phyloP scores from a whole-genome alignment of 2,888 invertebrate genomes.

The Geotrupes spiniger region DNA sequence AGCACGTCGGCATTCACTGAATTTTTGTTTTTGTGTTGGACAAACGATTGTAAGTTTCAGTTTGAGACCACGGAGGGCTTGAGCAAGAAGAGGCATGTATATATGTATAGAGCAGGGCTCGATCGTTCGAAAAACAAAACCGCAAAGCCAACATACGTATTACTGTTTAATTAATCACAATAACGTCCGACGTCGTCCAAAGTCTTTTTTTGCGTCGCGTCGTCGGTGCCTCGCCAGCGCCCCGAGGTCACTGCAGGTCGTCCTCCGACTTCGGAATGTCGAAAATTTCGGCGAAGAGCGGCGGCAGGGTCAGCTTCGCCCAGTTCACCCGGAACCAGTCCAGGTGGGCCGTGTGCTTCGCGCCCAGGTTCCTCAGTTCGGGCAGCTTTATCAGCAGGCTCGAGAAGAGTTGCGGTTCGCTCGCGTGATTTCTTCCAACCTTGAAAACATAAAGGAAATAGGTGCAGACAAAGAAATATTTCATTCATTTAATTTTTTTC shows the following conservation, averaged over 20 bases:
- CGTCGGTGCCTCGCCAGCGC: background rate
- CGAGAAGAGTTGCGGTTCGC: conserved; percentile 58
- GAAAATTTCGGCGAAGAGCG: conserved; percentile 94
- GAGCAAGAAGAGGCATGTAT: conserved; percentile 42
- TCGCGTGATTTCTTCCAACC: conserved; percentile 60
- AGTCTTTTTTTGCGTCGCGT: conserved; percentile 2
- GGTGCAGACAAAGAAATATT: background rate
- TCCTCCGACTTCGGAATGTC: conserved; percentile 89
- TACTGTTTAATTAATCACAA: too few relatives aligned
- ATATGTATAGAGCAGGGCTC: conserved; percentile 11
- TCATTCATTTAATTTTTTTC: background rate
- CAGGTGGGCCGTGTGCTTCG: conserved; percentile 78
- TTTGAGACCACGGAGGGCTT: conserved; percentile 32
- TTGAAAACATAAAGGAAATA: conserved; percentile 37
- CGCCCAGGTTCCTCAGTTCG: conserved; percentile 77
- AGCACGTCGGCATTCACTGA: too few relatives aligned
- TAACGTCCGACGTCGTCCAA: conserved; percentile 4
- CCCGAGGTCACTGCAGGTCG: conserved; percentile 52
- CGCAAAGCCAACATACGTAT: conserved; percentile 13
- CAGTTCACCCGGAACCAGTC: conserved; percentile 91
- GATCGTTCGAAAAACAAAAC: conserved; percentile 9
- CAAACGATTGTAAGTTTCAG: conserved; percentile 19
- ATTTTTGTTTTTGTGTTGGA: conserved; percentile 9
- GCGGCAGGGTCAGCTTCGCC: conserved; percentile 81
- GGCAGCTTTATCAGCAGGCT: conserved; percentile 62